Evolutionary conservation across 2,888 invertebrate genomes (phyloP), one percentile per base, ranked within the genome.

Genomic region (Operophtera brumata): DNA sequence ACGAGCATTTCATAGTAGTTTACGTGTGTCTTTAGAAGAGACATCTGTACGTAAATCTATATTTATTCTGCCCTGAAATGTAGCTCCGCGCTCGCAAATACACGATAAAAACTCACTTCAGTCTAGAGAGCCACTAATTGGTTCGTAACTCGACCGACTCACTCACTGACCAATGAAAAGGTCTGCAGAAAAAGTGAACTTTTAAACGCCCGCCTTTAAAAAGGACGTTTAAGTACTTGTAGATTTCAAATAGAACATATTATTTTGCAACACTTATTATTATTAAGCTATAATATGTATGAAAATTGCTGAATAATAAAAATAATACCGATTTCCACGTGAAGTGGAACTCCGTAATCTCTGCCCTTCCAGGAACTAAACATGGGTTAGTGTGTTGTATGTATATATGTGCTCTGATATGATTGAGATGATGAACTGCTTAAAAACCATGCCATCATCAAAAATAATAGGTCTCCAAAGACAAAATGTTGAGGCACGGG

Each of bases 81-180:
- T 64, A 57, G 47, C 59, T 49, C 54, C 54, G 62, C 56, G 49
- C 60, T 49, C 58, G 51, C 61, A 62, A 62, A 41, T 57, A 52
- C 51, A 56, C 61, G 64, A 71, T 67, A 71, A 69, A 70, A 70
- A 68, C 50, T 59, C 60, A 63, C 66, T 67, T 65, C 66, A 66
- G 67, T 64, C 61, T 66, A 61, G 69, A 59, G 57, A 57, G 50
- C 53, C 65, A 64, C 71, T 79, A 78, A 78, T 78, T 79, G 75
- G 77, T 70, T 68, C 71, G 65, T 70, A 75, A 73, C 70, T 73
- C 59, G 59, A 59, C 69, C 58, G 55, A 63, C 64, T 65, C 65
- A 52, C 46, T 57, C 43, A 30, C 44, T 51, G 54, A 59, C 61
- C 68, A 58, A 66, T 65, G 61, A 66, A 70, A 68, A 65, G 67